Evolutionary conservation across 2,797 vertebrate species (phyloP), one percentile per base, ranked within the genome.

Genomic region (Melanogrammus aeglefinus): DNA sequence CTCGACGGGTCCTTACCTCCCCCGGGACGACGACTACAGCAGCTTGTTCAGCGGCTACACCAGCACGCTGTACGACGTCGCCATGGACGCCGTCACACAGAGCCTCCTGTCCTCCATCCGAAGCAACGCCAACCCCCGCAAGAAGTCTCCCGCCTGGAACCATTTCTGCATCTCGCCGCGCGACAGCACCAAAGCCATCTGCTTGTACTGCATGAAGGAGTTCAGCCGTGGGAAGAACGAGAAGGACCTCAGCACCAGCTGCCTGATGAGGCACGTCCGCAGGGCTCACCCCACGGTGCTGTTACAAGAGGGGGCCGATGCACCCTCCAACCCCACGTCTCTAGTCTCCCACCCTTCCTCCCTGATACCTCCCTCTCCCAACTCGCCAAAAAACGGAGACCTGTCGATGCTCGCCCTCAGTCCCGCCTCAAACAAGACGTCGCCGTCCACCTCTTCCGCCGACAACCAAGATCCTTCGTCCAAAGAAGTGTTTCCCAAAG

Each of bases 121-220:
- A 89, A 97, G 95, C 87, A 95, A 93, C 18, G 86, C 94, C 76
- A 95, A 95, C 89, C 96, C 97, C 6, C 93, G 98, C 76, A 99
- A 99, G 92, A 99, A 99, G 84, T 99, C 97, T 9, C 97, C 97
- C 10, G 98, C 97, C 35, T 99, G 98, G 97, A 98, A 97, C 85
- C 98, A 99, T 86, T 99, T 99, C 88, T 98, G 97, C 90, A 99
- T 99, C 93, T 99, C 98, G 4, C 98, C 97, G 51, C 95, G 97
- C 87, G 97, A 99, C 91, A 96, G 95, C 92, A 99, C 97, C 88
- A 99, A 99, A 95, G 97, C 98, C 88, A 96, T 99, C 91, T 99
- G 98, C 91, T 96, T 96, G 93, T 99, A 99, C 94, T 99, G 98
- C 91, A 97, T 99, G 97, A 99, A 98, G 93, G 98, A 99, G 91